A percentile compares a stretch with the other conserved stretches of the same genome.
These are phyloP conservation scores for Eurytoma adleriae DNA, from an alignment of 2,888 invertebrate genomes.

Conservation along the genomic window DNA sequence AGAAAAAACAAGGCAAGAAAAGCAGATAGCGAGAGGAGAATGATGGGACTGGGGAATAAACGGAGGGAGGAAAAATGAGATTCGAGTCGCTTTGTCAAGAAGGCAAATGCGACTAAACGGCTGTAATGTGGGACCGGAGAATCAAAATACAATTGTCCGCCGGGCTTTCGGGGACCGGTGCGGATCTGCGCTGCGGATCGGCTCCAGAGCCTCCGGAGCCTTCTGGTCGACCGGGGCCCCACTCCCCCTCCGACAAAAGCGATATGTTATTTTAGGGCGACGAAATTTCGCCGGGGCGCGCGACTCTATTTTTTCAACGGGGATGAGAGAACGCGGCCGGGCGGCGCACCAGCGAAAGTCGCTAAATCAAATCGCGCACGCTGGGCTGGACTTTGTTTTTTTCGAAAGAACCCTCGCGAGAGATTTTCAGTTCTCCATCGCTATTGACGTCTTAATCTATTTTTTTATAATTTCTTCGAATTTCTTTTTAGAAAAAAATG, in stretches of 20 bases:
- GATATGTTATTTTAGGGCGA: slow-evolving; percentile 57
- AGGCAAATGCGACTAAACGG: slow-evolving; percentile 74
- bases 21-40: too few species aligned
- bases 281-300: slow-evolving; percentile 21
- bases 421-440: not conserved
- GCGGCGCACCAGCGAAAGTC: slow-evolving; percentile 27
- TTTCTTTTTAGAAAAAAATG: not conserved
- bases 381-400: slow-evolving; percentile 14
- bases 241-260: slow-evolving; percentile 37
- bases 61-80: too few species aligned
- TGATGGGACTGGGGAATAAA: too few species aligned
- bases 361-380: slow-evolving; percentile 52
- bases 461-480: slow-evolving; percentile 26
- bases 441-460: slow-evolving; percentile 36
- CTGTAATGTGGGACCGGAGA: slow-evolving; percentile 68
- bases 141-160: slow-evolving; percentile 71
- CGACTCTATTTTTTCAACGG: slow-evolving; percentile 39
- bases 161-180: slow-evolving; percentile 5
- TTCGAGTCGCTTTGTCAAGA: slow-evolving; percentile 75
- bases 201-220: not conserved
- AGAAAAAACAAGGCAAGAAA: too few species aligned
- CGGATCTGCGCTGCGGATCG: not conserved
- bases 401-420: not conserved
- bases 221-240: not conserved
- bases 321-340: not conserved